These are phyloP conservation scores for Xenus cinereus DNA, from an alignment of 2,113 vertebrate species.

Conservation along the genomic window DNA sequence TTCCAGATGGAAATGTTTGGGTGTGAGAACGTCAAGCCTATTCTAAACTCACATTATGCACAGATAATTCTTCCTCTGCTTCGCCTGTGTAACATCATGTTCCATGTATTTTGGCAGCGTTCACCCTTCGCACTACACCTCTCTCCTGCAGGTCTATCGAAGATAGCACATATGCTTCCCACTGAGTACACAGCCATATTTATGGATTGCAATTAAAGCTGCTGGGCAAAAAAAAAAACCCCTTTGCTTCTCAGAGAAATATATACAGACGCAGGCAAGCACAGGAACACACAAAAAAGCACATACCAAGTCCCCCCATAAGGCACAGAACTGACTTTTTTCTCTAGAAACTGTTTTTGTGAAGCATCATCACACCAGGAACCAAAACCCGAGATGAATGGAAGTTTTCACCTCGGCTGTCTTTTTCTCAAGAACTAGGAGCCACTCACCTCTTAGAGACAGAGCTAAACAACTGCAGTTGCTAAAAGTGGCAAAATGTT, in stretches of 20 bases:
- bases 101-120: neutral
- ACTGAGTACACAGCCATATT: neutral
- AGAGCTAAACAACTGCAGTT: neutral
- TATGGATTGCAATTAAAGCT: neutral
- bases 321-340: neutral
- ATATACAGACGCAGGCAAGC: neutral
- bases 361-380: neutral
- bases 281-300: neutral
- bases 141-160: neutral
- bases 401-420: neutral
- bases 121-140: neutral
- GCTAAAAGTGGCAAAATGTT: neutral
- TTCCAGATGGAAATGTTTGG: slow-evolving; percentile 66
- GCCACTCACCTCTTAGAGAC: neutral
- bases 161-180: neutral
- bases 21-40: slow-evolving; percentile 59
- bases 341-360: neutral
- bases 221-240: neutral
- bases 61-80: slow-evolving; percentile 48
- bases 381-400: neutral
- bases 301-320: neutral
- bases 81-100: slow-evolving; percentile 9
- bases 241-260: neutral
- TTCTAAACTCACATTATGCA: slow-evolving; percentile 35
- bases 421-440: neutral